A percentile compares a stretch with the other conserved stretches of the same genome.
These are phyloP conservation scores for Prietella phreatophila DNA, from an alignment of 2,113 vertebrate genomes.

Conservation along the genomic window DNA sequence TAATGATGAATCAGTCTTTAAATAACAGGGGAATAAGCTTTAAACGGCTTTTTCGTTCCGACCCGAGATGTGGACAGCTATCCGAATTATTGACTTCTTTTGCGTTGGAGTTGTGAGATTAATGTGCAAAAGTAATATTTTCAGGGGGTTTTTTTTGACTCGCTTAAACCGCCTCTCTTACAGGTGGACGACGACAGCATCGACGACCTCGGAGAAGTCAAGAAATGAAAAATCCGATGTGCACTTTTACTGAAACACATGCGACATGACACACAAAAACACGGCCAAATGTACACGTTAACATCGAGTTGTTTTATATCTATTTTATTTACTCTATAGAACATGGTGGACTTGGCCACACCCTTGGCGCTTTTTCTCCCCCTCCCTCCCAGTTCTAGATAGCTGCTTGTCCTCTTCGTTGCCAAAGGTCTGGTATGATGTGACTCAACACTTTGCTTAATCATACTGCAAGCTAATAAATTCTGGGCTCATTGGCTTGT, in stretches of 20 bases:
- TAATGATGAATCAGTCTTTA: constrained; percentile 46
- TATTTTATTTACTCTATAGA: constrained; percentile 83
- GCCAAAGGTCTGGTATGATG: constrained; percentile 85
- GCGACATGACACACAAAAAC: constrained; percentile 72
- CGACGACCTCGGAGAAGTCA: constrained; percentile 97
- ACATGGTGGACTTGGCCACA: constrained; percentile 73
- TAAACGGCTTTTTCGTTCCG: neutral
- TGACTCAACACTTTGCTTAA: constrained; percentile 78
- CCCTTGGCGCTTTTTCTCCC: constrained; percentile 69
- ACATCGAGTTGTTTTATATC: constrained; percentile 78
- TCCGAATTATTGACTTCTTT: neutral
- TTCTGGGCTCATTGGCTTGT: constrained; percentile 71
- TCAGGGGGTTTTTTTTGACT: too few relatives aligned
- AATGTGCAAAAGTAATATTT: neutral
- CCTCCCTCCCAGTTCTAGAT: constrained; percentile 75
- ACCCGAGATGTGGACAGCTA: neutral
- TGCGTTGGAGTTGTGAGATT: neutral
- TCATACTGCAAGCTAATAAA: constrained; percentile 87
- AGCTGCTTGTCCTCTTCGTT: constrained; percentile 83
- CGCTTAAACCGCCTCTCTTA: neutral
- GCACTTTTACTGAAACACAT: constrained; percentile 81
- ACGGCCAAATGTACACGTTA: constrained; percentile 81
- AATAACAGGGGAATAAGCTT: neutral
- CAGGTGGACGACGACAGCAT: constrained; percentile 99
- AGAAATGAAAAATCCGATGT: constrained; percentile 86